phyloP scores from a whole-genome alignment of 2,113 vertebrate species.

The Galemys pyrenaicus region DNA sequence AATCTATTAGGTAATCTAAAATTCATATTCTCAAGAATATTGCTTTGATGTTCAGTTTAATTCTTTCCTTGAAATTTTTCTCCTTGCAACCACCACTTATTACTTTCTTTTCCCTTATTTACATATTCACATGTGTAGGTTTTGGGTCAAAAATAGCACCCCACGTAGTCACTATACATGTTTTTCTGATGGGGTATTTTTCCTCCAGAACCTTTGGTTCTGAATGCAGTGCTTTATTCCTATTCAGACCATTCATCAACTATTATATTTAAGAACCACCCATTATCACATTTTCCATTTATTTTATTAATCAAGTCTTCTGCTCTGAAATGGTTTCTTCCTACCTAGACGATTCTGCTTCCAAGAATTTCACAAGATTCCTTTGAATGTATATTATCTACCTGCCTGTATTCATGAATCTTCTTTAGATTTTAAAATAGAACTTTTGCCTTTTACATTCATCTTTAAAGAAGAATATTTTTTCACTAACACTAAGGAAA shows the following conservation, averaged over 20 bases:
- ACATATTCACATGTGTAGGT: background rate
- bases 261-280: background rate
- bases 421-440: conserved; percentile 47
- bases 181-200: background rate
- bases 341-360: background rate
- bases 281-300: background rate
- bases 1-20: conserved; percentile 29
- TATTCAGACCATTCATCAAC: background rate
- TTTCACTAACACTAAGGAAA: background rate
- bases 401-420: background rate
- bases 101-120: conserved; percentile 35
- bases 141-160: conserved; percentile 34
- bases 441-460: background rate
- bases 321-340: conserved; percentile 18
- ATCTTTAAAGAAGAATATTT: conserved; percentile 42
- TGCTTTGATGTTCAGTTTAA: conserved; percentile 24
- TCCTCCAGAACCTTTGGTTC: background rate
- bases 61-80: conserved; percentile 32
- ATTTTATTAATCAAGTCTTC: conserved; percentile 37
- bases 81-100: background rate
- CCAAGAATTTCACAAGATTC: conserved; percentile 13
- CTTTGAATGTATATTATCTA: conserved; percentile 1
- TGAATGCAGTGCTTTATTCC: background rate
- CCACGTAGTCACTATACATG: background rate
- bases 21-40: background rate